Percentiles rank a stretch among this genome's conserved stretches.
Evolutionary conservation across 53 echinoderm and acorn worm species (phyloP).

Genomic region (Antedon mediterranea): DNA sequence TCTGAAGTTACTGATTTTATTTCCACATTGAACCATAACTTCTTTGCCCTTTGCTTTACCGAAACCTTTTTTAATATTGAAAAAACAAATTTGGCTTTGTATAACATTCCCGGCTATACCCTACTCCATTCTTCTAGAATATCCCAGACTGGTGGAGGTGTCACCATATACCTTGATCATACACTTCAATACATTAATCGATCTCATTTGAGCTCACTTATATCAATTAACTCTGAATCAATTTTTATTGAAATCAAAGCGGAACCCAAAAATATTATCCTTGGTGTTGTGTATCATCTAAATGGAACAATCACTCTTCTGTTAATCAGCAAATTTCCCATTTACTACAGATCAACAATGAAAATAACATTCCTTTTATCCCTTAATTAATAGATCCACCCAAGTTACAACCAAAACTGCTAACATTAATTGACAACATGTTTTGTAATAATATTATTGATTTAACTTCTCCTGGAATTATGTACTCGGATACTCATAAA

Average conservation of each 20-base stretch:
- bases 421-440: no score
- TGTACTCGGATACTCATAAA: no score
- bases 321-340: background rate
- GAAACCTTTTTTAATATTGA: background rate
- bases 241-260: background rate
- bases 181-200: background rate
- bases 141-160: background rate
- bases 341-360: background rate
- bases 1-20: background rate
- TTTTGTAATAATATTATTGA: no score
- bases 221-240: background rate
- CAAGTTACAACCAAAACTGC: no score
- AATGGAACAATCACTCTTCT: background rate
- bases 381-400: no score
- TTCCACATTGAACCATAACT: background rate
- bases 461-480: no score
- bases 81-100: background rate
- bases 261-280: background rate
- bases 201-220: background rate
- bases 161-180: background rate
- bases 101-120: background rate
- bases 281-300: background rate
- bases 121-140: background rate
- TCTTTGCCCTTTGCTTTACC: background rate
- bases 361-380: background rate